phyloP scores from a whole-genome alignment of 2,113 vertebrate genomes.

The Carlito syrichta region DNA sequence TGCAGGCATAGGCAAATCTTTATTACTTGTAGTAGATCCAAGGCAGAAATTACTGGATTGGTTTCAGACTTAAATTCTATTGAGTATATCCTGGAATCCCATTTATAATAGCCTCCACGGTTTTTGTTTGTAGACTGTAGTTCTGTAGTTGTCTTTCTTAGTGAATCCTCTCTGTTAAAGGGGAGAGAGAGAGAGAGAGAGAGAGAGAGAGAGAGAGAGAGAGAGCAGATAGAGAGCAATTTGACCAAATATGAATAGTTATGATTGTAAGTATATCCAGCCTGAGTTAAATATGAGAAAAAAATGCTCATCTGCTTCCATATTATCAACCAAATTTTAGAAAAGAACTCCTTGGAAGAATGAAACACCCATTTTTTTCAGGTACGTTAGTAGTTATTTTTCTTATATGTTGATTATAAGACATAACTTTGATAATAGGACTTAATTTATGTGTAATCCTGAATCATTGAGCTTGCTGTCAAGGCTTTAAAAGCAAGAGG shows the following conservation, averaged over 20 bases:
- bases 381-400: background rate
- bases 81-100: background rate
- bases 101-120: background rate
- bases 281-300: background rate
- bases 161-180: too few relatives aligned
- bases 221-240: too few relatives aligned
- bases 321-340: background rate
- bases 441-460: background rate
- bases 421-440: background rate
- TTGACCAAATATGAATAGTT: background rate
- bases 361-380: background rate
- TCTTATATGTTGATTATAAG: background rate
- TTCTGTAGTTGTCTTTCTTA: too few relatives aligned
- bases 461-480: background rate
- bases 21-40: background rate
- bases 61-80: background rate
- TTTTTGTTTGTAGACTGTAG: background rate
- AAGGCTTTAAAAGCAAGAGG: background rate
- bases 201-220: too few relatives aligned
- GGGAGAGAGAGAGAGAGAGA: too few relatives aligned
- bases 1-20: background rate
- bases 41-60: background rate
- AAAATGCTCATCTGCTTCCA: background rate
- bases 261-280: background rate
- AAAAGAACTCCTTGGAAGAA: background rate